Evolutionary conservation across 2,113 vertebrate genomes (phyloP), one percentile per base, ranked within the genome.

Genomic region (Mustela nigripes): DNA sequence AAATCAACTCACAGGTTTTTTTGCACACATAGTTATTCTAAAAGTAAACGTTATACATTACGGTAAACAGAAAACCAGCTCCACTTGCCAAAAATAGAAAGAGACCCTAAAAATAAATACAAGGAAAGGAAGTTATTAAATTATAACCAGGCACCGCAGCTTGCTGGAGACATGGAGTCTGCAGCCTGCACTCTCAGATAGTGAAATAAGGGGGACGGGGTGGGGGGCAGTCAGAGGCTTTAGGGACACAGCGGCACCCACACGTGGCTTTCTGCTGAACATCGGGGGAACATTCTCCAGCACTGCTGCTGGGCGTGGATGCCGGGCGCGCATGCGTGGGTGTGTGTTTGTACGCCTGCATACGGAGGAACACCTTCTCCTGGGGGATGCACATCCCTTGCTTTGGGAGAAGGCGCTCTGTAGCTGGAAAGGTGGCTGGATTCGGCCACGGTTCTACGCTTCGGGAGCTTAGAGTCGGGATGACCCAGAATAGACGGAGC

Each of bases 31-130:
- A 92, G 74, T 60, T 96, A 95, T 89, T 98, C 96, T 78, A 84
- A 96, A 97, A 97, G 94, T 85, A 95, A 98, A 97, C 8, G 53
- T 92, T 92, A 92, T 65, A 92, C 58, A 92, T 24, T 42, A 63
- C 33, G 36, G 92, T 88, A 97, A 94, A 92, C 26, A 96, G 90
- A 95, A 95, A 97, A 86, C 33, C 86, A 97, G 88, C 76, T 96
- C 65, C 65, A 78, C 42, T 79, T 87, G 95, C 96, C 93, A 73
- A 83, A 97, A 97, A 97, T 91, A 97, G 96, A 97, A 94, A 95
- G 82, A 94, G 80, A 89, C 16, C 81, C 97, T 96, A 97, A 98
- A 98, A 97, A 97, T 97, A 97, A 95, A 97, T 89, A 39, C 11
- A 62, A 89, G 84, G 50, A 91, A 89, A 87, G 90, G 84, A 97